Percentiles rank a stretch among this genome's conserved stretches.
phyloP scores from a whole-genome alignment of 2,113 vertebrate genomes.

The Platycercus adscitus region DNA sequence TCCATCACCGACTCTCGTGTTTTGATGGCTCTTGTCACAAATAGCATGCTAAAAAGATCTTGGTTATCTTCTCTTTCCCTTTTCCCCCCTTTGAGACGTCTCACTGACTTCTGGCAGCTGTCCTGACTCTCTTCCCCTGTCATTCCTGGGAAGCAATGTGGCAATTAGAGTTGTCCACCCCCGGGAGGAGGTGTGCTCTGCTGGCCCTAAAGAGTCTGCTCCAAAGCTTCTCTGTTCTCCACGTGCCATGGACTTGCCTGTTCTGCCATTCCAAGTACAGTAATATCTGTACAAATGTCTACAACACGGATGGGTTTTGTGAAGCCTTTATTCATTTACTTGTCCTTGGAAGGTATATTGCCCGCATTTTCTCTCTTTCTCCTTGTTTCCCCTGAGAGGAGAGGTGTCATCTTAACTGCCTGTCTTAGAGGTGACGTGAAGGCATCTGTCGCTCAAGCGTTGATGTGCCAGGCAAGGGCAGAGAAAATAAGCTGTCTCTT shows the following conservation, averaged over 20 bases:
- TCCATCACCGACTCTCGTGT: neutral
- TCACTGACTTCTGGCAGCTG: conserved; percentile 40
- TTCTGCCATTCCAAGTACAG: neutral
- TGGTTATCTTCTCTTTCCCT: neutral
- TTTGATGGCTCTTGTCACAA: neutral
- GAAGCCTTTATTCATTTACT: neutral
- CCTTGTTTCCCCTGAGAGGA: neutral
- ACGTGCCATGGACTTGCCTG: neutral
- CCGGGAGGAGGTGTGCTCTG: neutral
- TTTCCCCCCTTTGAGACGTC: neutral
- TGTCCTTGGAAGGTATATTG: neutral
- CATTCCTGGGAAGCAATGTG: conserved; percentile 34
- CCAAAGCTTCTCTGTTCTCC: neutral
- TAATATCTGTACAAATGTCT: neutral
- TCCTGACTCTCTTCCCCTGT: neutral
- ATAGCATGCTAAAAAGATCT: neutral
- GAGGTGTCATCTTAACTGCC: neutral
- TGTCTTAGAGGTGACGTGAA: neutral
- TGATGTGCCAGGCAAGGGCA: neutral
- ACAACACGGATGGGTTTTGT: neutral
- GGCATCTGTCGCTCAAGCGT: neutral
- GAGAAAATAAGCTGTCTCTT: neutral
- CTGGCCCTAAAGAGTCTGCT: neutral
- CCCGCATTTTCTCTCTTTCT: neutral
- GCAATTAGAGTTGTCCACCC: conserved; percentile 46